Base-by-base conservation (phyloP, 1,140 invertebrate genomes). In the Colletes latitarsis region DNA sequence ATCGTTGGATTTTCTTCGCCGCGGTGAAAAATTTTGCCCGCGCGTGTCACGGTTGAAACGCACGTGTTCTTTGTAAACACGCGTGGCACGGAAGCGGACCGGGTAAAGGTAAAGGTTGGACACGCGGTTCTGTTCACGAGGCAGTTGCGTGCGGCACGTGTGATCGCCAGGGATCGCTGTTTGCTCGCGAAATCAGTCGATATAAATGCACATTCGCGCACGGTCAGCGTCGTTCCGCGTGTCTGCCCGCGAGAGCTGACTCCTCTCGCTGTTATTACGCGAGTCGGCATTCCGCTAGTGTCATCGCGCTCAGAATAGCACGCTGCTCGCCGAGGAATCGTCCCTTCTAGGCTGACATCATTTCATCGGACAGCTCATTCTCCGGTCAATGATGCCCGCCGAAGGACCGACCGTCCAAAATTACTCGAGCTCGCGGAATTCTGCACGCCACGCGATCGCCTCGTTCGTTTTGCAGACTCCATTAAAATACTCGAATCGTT, bases 21-120 rank as follows among this genome's bases (percentile, higher is more conserved):
- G 30, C 30, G 30, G 30, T 30, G 30, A 30, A 30, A 30, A 30
- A 30, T 30, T 30, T 30, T 2, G 30, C 30, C 2, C 30, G 30
- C 2, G 30, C 30, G 30, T 30, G 30, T 30, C 30, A 30, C 43
- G 43, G 9, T 46, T 3, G 9, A 41, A 63, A n/a, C 62, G 21
- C 41, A 17, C 62, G 62, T 64, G 57, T 9, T 8, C 41, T 4
- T 1, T n/a, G 60, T 63, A 63, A 63, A 63, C 60, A 43, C 71
- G 14, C 58, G 58, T 63, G 58, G 30, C 21, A 21, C 30, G 4
- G 14, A 49, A 55, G 14, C 9, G 43, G 12, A 19, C 14, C 52
- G 19, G 39, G 63, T 43, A 71, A 63, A 77, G 73, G 82, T 84
- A 84, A 85, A 85, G 82, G 72, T 81, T 62, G 72, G 49, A 8